Base-by-base conservation (phyloP, 2,797 vertebrate genomes). In the Lindbergichthys nudifrons region DNA sequence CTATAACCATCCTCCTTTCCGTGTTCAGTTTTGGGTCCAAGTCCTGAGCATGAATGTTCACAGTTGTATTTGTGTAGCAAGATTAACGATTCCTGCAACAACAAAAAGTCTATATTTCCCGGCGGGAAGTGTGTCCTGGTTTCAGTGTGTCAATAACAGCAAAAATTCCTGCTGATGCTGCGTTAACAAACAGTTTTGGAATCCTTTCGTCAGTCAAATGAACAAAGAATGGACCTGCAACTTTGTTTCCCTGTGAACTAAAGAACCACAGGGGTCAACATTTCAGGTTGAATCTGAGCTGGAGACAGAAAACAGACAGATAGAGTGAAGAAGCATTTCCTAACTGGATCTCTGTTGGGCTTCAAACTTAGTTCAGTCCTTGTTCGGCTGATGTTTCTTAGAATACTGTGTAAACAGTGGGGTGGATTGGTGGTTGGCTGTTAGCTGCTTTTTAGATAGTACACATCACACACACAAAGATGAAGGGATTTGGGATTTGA, bases 331-430 rank as follows among this genome's bases (percentile, higher is more conserved):
- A 82, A 65, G 73, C 58, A 70, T 54, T 16, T 70, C 65, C 62
- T 77, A 84, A 82, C 81, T 78, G 67, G 67, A 70, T 82, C 80
- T 90, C 77, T 75, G 79, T 52, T 84, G 82, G 80, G 57, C 54
- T 83, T 82, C 77, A 78, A 87, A 88, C 79, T 81, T 67, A 51
- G 75, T 82, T 81, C 62, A 65, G 73, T 65, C 51, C n/a, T 57
- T 80, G 70, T 80, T 65, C 10, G 36, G 60, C 64, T 72, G 65
- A 76, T 83, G 61, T 80, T 79, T 82, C 19, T n/a, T 75, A 81
- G 76, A 82, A 68, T 76, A 71, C 47, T 52, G 66, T 16, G 52
- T 52, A 79, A 72, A 75, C 80, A 80, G 66, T 53, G 41, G 64
- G 78, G 53, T 60, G 58, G 65, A 47, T 26, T 70, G 43, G 71